Conservation (phyloP, 2,797 vertebrate genomes). For the Amphiprion clarkii region DNA sequence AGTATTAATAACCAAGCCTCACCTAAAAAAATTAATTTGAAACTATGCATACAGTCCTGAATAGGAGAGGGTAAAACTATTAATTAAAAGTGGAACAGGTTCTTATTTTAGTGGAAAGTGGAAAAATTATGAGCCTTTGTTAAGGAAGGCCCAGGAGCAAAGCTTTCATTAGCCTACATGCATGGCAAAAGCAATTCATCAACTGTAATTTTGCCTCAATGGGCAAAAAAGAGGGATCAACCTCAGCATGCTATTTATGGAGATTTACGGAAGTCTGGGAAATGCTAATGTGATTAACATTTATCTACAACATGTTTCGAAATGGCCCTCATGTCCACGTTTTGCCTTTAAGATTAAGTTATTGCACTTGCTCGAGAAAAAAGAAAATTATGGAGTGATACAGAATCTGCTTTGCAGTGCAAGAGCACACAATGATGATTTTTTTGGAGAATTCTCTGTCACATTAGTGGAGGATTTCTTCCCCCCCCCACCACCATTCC, state of each 20-base stretch:
- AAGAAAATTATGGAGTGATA: conserved; percentile 74
- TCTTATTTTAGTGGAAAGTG: conserved; percentile 88
- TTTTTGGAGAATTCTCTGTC: conserved; percentile 77
- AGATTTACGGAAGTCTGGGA: conserved; percentile 89
- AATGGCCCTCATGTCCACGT: conserved; percentile 85
- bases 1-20: conserved; percentile 80
- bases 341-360: conserved; percentile 85
- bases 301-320: conserved; percentile 89
- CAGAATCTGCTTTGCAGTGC: conserved; percentile 81
- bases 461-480: conserved; percentile 83
- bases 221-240: conserved; percentile 87
- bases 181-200: conserved; percentile 90
- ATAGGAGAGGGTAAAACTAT: conserved; percentile 85
- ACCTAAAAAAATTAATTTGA: conserved; percentile 86
- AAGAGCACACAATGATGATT: conserved; percentile 77
- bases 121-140: conserved; percentile 87
- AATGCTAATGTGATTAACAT: conserved; percentile 91
- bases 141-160: conserved; percentile 89
- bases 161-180: conserved; percentile 90
- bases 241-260: conserved; percentile 89
- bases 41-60: conserved; percentile 81
- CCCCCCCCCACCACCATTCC: conserved; percentile 40
- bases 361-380: conserved; percentile 70
- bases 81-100: conserved; percentile 90
- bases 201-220: conserved; percentile 89